phyloP scores from a whole-genome alignment of 1,140 invertebrate genomes.

The Eumeta japonica region DNA sequence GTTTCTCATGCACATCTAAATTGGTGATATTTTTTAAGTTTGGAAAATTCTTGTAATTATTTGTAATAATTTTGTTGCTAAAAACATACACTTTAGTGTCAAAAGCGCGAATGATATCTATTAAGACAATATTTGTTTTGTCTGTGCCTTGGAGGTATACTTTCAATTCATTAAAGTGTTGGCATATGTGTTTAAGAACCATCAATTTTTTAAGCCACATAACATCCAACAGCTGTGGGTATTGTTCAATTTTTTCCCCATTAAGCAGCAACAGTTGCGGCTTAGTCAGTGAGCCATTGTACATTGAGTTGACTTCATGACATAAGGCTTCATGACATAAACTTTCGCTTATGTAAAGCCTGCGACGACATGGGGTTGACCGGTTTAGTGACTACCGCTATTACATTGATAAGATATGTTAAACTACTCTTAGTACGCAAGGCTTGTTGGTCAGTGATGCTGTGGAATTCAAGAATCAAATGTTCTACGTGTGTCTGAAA shows the following conservation, averaged over 20 bases:
- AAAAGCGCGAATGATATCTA: no score
- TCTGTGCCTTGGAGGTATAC: constrained; percentile 17
- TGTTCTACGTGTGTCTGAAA: constrained; percentile 10
- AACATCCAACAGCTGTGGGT: constrained; percentile 18
- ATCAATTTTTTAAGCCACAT: constrained; percentile 23
- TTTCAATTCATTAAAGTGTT: constrained; percentile 20
- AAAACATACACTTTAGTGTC: constrained; percentile 18
- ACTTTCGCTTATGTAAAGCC: constrained; percentile 24
- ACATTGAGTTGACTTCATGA: constrained; percentile 24
- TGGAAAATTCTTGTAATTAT: constrained; percentile 16
- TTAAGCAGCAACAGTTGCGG: constrained; percentile 25
- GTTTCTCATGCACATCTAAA: constrained; percentile 11
- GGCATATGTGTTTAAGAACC: constrained; percentile 23
- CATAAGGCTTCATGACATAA: constrained; percentile 22
- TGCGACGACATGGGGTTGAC: constrained; percentile 18
- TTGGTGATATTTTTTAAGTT: constrained; percentile 13
- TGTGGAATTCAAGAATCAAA: constrained; percentile 18
- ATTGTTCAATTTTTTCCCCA: constrained; percentile 20
- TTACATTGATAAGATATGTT: no score
- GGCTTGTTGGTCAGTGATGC: constrained; percentile 24
- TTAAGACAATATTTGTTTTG: constrained; percentile 22
- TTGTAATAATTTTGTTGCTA: constrained; percentile 13
- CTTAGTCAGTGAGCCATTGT: constrained; percentile 26
- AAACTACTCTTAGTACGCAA: constrained; percentile 15
- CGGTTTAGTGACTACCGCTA: constrained; percentile 19